Conservation (phyloP, 2,888 invertebrate genomes). For the Oscheius myriophilus region DNA sequence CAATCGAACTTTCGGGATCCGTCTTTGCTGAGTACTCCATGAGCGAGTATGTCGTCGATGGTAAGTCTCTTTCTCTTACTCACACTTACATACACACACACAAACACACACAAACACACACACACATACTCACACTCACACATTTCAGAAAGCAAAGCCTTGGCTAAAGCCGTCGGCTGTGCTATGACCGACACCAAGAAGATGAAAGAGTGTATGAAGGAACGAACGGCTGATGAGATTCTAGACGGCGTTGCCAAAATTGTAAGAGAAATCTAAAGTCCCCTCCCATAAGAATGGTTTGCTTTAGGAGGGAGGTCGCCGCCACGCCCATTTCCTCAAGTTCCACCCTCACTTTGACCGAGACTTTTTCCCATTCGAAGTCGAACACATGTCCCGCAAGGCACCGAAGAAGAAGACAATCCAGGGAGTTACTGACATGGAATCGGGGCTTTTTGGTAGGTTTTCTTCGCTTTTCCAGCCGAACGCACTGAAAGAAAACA, state of each 20-base stretch:
- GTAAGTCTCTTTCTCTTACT: background rate
- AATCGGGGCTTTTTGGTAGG: slow-evolving; percentile 42
- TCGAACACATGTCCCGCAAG: slow-evolving; percentile 50
- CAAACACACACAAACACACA: background rate
- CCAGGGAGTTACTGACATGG: slow-evolving; percentile 47
- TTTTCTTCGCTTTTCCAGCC: slow-evolving; percentile 2
- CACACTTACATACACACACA: background rate
- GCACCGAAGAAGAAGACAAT: slow-evolving; percentile 52
- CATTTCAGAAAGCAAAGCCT: slow-evolving; percentile 37
- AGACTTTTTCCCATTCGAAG: slow-evolving; percentile 55
- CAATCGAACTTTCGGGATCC: slow-evolving; percentile 55
- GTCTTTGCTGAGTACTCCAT: slow-evolving; percentile 53
- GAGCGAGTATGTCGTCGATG: slow-evolving; percentile 50
- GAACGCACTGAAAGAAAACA: too few relatives aligned
- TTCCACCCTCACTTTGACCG: slow-evolving; percentile 52
- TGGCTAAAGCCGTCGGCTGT: slow-evolving; percentile 50
- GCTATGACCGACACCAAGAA: slow-evolving; percentile 38
- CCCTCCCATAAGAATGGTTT: background rate
- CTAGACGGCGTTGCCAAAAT: slow-evolving; percentile 55
- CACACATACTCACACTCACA: background rate
- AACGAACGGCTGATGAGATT: slow-evolving; percentile 49
- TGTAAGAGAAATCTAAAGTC: slow-evolving; percentile 36
- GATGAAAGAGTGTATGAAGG: slow-evolving; percentile 54
- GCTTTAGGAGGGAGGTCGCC: slow-evolving; percentile 26
- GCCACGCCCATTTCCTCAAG: slow-evolving; percentile 32